These are phyloP conservation scores for Ostrea edulis DNA, from an alignment of 1,140 invertebrate genomes.

Conservation along the genomic window DNA sequence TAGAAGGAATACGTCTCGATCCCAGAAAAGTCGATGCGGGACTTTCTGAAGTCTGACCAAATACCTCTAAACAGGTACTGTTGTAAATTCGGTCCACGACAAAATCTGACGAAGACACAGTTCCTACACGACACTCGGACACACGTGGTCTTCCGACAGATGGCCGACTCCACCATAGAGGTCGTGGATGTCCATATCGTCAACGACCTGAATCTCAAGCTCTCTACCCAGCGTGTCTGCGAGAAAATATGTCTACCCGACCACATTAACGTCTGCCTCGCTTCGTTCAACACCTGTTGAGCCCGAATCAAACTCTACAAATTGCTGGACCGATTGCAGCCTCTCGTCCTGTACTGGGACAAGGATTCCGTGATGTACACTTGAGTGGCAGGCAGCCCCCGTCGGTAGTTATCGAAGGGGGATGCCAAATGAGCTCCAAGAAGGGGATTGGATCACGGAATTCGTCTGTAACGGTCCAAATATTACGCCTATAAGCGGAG, in stretches of 20 bases:
- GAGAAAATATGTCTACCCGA: conserved; percentile 6
- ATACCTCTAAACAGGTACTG: conserved; percentile 43
- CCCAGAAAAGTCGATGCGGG: conserved; percentile 50
- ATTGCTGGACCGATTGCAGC: conserved; percentile 72
- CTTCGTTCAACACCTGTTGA: conserved; percentile 77
- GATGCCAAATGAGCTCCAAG: conserved; percentile 44
- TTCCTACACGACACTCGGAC: conserved; percentile 53
- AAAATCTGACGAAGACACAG: conserved; percentile 48
- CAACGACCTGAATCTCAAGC: background rate
- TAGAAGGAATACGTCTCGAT: conserved; percentile 77
- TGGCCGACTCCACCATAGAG: conserved; percentile 38
- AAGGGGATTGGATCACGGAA: conserved; percentile 42
- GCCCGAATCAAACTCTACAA: conserved; percentile 77
- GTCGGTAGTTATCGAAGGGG: conserved; percentile 42
- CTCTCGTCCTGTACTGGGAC: conserved; percentile 35
- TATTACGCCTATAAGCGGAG: conserved; percentile 40
- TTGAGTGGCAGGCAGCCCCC: background rate
- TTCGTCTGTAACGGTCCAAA: conserved; percentile 59
- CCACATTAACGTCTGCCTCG: conserved; percentile 74
- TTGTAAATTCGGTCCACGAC: conserved; percentile 45
- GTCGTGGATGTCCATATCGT: conserved; percentile 36
- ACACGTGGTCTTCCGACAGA: conserved; percentile 60
- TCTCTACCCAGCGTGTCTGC: background rate
- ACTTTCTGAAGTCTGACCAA: conserved; percentile 20
- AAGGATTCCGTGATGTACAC: conserved; percentile 45